Percentiles rank a stretch among this genome's conserved stretches.
Evolutionary conservation across 2,797 vertebrate species (phyloP).

Genomic region (Liparis tanakae): DNA sequence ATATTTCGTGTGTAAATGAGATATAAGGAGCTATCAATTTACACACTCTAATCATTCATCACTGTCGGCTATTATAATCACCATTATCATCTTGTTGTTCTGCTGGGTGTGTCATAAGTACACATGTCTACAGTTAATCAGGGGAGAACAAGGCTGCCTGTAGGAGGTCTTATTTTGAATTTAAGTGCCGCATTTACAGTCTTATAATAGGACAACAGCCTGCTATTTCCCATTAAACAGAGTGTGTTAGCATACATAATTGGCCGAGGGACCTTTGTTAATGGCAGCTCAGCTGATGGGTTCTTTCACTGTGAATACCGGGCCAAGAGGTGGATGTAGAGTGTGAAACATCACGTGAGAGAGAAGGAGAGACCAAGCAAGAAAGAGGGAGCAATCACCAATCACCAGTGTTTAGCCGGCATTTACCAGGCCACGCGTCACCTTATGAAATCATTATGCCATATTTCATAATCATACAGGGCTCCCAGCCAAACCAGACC

Average conservation of each 20-base stretch:
- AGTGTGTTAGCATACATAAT: background rate
- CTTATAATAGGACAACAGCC: background rate
- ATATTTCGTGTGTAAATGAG: constrained; percentile 37
- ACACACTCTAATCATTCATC: constrained; percentile 48
- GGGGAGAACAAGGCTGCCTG: constrained; percentile 25
- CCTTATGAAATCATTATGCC: constrained; percentile 72
- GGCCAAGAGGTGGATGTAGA: constrained; percentile 15
- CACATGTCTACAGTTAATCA: constrained; percentile 46
- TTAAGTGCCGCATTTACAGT: background rate
- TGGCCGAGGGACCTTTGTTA: background rate
- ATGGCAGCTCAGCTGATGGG: constrained; percentile 4
- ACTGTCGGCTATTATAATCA: constrained; percentile 27
- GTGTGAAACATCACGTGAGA: constrained; percentile 14
- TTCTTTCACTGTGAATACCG: constrained; percentile 10
- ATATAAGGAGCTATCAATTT: constrained; percentile 55
- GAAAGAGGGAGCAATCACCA: constrained; percentile 43
- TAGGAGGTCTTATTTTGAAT: constrained; percentile 13
- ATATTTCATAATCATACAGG: constrained; percentile 68
- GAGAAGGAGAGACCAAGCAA: constrained; percentile 2
- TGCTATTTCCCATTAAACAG: background rate
- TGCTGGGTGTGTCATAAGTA: constrained; percentile 21
- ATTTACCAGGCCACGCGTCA: constrained; percentile 57
- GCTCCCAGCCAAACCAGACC: constrained; percentile 58
- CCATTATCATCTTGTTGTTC: constrained; percentile 50
- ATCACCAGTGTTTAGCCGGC: constrained; percentile 68